These are phyloP conservation scores for Lucilia sericata DNA, from an alignment of 1,140 invertebrate genomes.

Conservation along the genomic window DNA sequence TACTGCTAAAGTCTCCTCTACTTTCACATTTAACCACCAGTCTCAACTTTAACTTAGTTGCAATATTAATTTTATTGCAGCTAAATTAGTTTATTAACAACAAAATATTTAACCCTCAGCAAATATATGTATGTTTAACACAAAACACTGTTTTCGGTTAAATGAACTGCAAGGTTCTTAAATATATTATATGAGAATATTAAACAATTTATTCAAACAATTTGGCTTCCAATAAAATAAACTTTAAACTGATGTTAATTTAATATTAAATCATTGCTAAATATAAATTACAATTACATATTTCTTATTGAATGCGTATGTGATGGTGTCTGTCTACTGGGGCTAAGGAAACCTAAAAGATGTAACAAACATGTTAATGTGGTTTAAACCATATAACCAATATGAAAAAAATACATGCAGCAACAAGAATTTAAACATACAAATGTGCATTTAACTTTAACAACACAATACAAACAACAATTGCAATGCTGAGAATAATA, in stretches of 20 bases:
- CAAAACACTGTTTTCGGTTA: background rate
- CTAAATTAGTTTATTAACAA: too few relatives aligned
- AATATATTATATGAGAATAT: slow-evolving; percentile 1
- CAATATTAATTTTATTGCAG: too few relatives aligned
- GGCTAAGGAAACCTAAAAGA: background rate
- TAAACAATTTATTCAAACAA: background rate
- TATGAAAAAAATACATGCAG: background rate
- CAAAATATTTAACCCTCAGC: too few relatives aligned
- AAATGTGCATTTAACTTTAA: slow-evolving; percentile 5
- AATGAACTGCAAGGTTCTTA: background rate
- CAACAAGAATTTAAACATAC: background rate
- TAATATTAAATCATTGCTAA: background rate
- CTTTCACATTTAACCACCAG: too few relatives aligned
- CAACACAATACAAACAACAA: background rate
- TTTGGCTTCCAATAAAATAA: background rate
- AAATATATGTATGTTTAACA: too few relatives aligned
- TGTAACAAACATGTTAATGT: slow-evolving; percentile 17
- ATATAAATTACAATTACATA: background rate
- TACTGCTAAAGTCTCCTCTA: too few relatives aligned
- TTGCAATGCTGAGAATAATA: background rate
- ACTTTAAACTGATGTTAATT: background rate
- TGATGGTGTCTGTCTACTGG: background rate
- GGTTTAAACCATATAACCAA: background rate
- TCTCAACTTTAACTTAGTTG: too few relatives aligned
- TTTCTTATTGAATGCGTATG: slow-evolving; percentile 4